These are phyloP conservation scores for Rynchops niger DNA, from an alignment of 2,113 vertebrate genomes.

Conservation along the genomic window DNA sequence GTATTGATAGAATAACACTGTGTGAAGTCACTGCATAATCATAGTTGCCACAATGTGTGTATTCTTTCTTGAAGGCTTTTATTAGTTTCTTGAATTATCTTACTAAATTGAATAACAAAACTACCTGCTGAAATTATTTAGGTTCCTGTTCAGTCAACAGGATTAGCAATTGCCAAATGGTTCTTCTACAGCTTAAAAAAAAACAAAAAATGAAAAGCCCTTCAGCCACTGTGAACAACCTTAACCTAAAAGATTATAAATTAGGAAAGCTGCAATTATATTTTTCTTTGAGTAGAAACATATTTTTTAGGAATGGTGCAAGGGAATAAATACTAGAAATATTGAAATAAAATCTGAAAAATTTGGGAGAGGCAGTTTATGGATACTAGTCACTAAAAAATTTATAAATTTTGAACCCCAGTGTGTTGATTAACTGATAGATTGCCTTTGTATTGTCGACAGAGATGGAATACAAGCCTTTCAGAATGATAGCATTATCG, in stretches of 20 bases:
- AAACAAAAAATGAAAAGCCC: rapidly evolving
- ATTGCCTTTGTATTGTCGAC: not conserved
- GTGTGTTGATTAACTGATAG: not conserved
- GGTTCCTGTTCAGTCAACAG: not conserved
- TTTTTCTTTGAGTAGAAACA: not conserved
- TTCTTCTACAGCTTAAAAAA: not conserved
- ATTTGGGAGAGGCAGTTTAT: not conserved
- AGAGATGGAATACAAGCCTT: not conserved
- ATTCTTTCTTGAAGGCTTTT: not conserved
- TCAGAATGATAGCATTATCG: not conserved
- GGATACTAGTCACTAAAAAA: not conserved
- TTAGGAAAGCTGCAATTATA: not conserved
- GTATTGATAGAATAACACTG: not conserved
- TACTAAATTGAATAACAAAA: not conserved
- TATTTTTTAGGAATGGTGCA: not conserved
- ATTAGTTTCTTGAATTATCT: not conserved
- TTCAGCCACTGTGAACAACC: not conserved
- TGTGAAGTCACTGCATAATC: not conserved
- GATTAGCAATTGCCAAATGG: not conserved
- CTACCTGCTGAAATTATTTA: not conserved
- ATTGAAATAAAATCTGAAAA: not conserved
- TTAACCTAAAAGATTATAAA: not conserved
- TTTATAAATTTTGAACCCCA: not conserved
- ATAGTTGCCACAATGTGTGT: not conserved
- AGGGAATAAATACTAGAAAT: not conserved